These are phyloP conservation scores for Telmatherina bonti DNA, from an alignment of 2,797 vertebrate genomes.

Conservation along the genomic window DNA sequence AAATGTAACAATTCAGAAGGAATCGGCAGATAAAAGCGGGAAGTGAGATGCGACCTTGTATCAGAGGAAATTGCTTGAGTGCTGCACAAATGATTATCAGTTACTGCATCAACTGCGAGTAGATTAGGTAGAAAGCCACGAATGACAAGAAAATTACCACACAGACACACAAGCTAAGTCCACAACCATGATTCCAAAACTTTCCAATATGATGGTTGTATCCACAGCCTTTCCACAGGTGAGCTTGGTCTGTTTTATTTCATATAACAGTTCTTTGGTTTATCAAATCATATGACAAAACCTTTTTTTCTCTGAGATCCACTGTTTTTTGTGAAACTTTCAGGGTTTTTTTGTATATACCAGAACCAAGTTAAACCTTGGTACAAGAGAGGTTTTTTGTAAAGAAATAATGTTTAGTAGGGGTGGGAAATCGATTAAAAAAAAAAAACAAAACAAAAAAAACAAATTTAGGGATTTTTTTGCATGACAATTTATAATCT, in stretches of 20 bases:
- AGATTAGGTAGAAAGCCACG: background rate
- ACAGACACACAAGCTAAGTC: background rate
- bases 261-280: background rate
- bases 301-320: background rate
- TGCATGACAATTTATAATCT: too few species aligned
- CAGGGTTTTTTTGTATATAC: too few species aligned
- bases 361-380: too few species aligned
- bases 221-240: background rate
- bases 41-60: background rate
- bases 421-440: too few species aligned
- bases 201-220: background rate
- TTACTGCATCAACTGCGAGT: background rate
- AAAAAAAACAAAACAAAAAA: too few species aligned
- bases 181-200: too few species aligned
- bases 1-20: background rate
- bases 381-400: background rate
- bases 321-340: too few species aligned
- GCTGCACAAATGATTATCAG: background rate
- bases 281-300: background rate
- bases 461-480: too few species aligned
- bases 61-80: background rate
- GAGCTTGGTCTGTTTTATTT: background rate
- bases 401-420: background rate
- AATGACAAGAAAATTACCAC: background rate
- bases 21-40: background rate